Evolutionary conservation across 1,140 invertebrate genomes (phyloP).

Genomic region (Spodoptera litura): DNA sequence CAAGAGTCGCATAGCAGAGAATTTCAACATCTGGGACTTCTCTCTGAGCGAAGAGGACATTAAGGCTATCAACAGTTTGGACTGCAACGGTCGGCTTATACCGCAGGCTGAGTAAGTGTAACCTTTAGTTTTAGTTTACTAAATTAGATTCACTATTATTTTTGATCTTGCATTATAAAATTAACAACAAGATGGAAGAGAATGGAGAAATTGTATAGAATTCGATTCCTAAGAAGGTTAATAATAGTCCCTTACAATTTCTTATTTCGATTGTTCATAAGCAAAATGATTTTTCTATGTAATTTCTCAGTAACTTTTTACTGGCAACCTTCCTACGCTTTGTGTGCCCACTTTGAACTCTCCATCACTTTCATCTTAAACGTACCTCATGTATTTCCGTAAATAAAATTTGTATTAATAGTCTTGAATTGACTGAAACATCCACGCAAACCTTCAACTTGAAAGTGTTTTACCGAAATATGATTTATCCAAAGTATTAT

Average conservation of each 20-base stretch:
- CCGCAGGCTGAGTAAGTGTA: slow-evolving; percentile 60
- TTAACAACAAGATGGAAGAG: too few species aligned
- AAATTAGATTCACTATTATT: too few species aligned
- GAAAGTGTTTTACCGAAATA: background rate
- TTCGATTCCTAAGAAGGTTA: too few species aligned
- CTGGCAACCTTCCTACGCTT: background rate
- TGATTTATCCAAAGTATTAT: background rate
- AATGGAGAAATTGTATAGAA: too few species aligned
- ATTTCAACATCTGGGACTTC: slow-evolving; percentile 92
- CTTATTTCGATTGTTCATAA: too few species aligned
- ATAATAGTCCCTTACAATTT: too few species aligned
- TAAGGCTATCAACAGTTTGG: slow-evolving; percentile 80
- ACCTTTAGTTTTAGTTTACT: background rate
- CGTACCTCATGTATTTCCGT: too few species aligned
- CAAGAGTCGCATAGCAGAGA: slow-evolving; percentile 89
- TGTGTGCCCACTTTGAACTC: background rate
- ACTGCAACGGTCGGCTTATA: slow-evolving; percentile 83
- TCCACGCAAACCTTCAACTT: background rate
- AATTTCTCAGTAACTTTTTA: too few species aligned
- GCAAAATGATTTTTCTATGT: too few species aligned
- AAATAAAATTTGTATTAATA: background rate
- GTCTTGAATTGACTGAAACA: background rate
- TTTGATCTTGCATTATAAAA: too few species aligned
- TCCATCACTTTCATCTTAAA: too few species aligned
- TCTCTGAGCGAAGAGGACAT: slow-evolving; percentile 87